phyloP scores from a whole-genome alignment of 2,113 vertebrate species.

The Stictonetta naevosa region DNA sequence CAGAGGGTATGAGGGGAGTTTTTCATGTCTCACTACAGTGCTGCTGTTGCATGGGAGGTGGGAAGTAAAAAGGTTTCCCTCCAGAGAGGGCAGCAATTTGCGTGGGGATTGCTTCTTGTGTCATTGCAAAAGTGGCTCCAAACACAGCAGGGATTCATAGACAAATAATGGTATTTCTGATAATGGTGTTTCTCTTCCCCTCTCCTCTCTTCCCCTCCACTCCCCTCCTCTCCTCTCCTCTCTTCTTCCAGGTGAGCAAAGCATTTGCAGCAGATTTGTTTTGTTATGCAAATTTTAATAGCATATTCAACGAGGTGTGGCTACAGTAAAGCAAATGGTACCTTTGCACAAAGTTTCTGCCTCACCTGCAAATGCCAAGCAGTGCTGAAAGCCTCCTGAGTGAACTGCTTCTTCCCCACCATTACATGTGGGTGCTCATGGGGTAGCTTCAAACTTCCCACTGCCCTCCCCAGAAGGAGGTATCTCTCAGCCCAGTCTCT shows the following conservation, averaged over 20 bases:
- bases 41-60: background rate
- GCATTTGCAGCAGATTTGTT: background rate
- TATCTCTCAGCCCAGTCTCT: background rate
- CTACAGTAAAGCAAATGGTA: background rate
- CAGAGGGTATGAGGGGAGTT: background rate
- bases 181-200: background rate
- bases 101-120: background rate
- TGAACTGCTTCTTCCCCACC: background rate
- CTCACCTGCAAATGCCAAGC: background rate
- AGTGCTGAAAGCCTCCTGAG: background rate
- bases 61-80: background rate
- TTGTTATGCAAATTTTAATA: background rate
- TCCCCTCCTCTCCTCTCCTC: too few species aligned
- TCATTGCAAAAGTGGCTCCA: background rate
- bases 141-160: background rate
- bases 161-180: background rate
- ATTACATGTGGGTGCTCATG: background rate
- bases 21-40: background rate
- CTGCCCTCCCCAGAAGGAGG: background rate
- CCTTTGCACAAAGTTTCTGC: background rate
- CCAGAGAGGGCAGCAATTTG: background rate
- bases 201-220: background rate
- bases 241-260: background rate
- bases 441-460: background rate
- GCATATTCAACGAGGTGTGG: background rate